Conservation (phyloP, 2,888 invertebrate species). For the Dysmachus trigonus region DNA sequence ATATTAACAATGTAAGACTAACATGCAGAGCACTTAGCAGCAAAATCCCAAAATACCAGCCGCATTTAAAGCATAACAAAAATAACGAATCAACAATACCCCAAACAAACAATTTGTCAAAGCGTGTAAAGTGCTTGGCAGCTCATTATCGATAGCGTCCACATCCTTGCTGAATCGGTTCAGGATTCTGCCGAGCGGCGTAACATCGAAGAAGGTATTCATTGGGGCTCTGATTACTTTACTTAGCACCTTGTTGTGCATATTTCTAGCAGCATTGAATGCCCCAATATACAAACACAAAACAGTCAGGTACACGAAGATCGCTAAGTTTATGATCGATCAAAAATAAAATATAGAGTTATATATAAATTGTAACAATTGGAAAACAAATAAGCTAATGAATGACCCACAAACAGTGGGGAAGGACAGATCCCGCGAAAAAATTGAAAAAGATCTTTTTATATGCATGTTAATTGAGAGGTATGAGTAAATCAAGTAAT, state of each 20-base stretch:
- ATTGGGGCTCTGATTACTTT: constrained; percentile 70
- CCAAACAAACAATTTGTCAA: constrained; percentile 64
- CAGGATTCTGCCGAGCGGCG: constrained; percentile 74
- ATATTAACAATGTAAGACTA: neutral
- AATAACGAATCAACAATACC: constrained; percentile 56
- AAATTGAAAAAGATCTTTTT: neutral
- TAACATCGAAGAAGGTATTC: constrained; percentile 76
- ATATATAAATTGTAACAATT: neutral
- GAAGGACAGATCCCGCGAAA: neutral
- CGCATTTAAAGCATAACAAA: neutral
- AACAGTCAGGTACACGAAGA: constrained; percentile 68
- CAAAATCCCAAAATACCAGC: neutral
- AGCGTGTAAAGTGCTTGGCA: constrained; percentile 67
- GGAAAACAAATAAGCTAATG: neutral
- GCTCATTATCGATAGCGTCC: constrained; percentile 71
- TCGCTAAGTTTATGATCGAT: constrained; percentile 56
- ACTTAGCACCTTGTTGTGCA: constrained; percentile 69
- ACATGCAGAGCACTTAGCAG: neutral
- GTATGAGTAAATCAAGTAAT: constrained; percentile 54
- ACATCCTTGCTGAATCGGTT: constrained; percentile 76
- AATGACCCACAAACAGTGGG: neutral
- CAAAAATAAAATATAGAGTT: constrained; percentile 33
- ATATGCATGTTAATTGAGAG: neutral
- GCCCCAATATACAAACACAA: constrained; percentile 69
- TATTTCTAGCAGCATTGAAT: constrained; percentile 68